A percentile compares a stretch with the other conserved stretches of the same genome.
These are phyloP conservation scores for Typhlomys cinereus DNA, from an alignment of 2,113 vertebrate genomes.

Conservation along the genomic window DNA sequence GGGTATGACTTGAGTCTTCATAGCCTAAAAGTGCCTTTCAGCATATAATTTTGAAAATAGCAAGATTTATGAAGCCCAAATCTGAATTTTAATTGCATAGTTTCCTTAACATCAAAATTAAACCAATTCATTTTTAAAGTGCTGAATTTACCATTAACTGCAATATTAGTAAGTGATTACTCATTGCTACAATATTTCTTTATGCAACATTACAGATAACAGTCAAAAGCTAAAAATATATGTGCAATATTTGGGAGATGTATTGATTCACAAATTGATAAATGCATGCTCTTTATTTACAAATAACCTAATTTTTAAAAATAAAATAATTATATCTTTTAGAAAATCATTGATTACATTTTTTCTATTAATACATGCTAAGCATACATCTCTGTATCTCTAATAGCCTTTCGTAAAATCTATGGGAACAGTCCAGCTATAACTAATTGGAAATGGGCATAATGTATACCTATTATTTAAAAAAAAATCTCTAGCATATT, in stretches of 20 bases:
- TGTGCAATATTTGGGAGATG: background rate
- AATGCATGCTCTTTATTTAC: background rate
- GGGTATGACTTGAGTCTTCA: background rate
- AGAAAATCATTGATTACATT: background rate
- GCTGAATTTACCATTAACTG: conserved; percentile 6
- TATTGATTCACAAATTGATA: background rate
- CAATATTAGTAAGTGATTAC: conserved; percentile 1
- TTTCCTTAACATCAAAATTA: conserved; percentile 37
- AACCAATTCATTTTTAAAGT: conserved; percentile 36
- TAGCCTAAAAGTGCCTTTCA: conserved; percentile 13
- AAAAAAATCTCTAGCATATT: conserved; percentile 28
- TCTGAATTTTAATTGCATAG: conserved; percentile 60
- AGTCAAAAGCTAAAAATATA: background rate
- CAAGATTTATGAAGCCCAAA: conserved; percentile 46
- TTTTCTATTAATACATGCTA: background rate
- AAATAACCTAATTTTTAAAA: background rate
- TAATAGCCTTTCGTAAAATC: background rate
- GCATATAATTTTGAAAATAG: conserved; percentile 24
- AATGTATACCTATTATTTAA: background rate
- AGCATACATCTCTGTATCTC: background rate
- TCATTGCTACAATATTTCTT: conserved; percentile 17
- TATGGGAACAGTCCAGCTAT: background rate
- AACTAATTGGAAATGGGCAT: background rate
- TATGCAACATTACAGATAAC: background rate
- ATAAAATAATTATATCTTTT: background rate